These are phyloP conservation scores for Tuberolachnus salignus DNA, from an alignment of 2,888 invertebrate species.

Conservation along the genomic window DNA sequence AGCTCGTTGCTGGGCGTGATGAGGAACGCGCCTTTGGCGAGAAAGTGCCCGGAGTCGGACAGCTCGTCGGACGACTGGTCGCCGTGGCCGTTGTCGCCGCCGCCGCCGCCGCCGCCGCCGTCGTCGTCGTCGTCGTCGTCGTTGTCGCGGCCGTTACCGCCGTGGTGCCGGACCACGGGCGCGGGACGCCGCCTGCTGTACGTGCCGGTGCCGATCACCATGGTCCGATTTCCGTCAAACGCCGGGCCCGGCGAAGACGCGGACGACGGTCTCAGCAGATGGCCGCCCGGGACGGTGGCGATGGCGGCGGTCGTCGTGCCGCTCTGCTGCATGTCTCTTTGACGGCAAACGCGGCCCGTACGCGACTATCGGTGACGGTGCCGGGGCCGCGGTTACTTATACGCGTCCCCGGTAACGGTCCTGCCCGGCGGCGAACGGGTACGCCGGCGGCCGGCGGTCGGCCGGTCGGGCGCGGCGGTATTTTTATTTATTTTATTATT, in stretches of 20 bases:
- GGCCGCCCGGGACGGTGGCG: not conserved
- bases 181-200: constrained; percentile 5
- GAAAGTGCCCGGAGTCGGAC: constrained; percentile 76
- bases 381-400: not conserved
- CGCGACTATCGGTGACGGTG: not conserved
- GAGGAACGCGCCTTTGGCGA: constrained; percentile 75
- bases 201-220: not conserved
- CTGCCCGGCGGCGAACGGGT: not conserved
- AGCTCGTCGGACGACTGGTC: constrained; percentile 83
- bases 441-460: not conserved
- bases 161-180: not conserved
- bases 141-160: not conserved
- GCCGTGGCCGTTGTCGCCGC: constrained; percentile 67
- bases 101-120: not conserved
- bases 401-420: not conserved
- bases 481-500: too few relatives aligned
- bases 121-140: constrained; percentile 18
- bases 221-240: not conserved
- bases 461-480: not conserved
- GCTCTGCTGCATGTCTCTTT: too few relatives aligned
- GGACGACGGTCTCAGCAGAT: not conserved
- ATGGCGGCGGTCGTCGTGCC: not conserved
- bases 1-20: constrained; percentile 85
- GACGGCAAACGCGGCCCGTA: not conserved
- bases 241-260: not conserved